phyloP scores from a whole-genome alignment of 2,113 vertebrate species.

The Riparia riparia region DNA sequence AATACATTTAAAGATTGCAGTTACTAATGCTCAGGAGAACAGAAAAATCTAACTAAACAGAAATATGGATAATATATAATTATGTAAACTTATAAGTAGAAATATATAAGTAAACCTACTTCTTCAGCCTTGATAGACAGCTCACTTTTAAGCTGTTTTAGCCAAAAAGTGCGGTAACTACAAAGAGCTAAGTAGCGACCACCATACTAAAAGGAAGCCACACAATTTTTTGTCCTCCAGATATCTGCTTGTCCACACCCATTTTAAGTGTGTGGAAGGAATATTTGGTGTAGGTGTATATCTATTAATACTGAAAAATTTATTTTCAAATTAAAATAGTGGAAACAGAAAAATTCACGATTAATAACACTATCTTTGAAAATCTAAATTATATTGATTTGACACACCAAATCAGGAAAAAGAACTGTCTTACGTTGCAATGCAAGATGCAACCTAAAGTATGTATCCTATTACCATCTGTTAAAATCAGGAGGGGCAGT shows the following conservation, averaged over 20 bases:
- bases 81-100: neutral
- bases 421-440: neutral
- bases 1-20: neutral
- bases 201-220: neutral
- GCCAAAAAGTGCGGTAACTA: neutral
- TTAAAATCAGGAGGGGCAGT: neutral
- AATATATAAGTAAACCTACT: neutral
- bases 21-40: neutral
- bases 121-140: neutral
- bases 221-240: fast-evolving
- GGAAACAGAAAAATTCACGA: neutral
- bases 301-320: neutral
- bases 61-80: neutral
- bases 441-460: neutral
- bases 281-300: neutral
- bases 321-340: neutral
- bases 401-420: neutral
- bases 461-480: neutral
- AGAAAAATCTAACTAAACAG: neutral
- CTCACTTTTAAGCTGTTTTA: neutral
- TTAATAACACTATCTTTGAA: neutral
- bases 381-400: neutral
- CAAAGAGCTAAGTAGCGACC: neutral
- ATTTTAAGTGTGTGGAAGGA: neutral
- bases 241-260: neutral